Evolutionary conservation across 1,140 invertebrate genomes (phyloP).

Genomic region (Aphaenogaster floridana): DNA sequence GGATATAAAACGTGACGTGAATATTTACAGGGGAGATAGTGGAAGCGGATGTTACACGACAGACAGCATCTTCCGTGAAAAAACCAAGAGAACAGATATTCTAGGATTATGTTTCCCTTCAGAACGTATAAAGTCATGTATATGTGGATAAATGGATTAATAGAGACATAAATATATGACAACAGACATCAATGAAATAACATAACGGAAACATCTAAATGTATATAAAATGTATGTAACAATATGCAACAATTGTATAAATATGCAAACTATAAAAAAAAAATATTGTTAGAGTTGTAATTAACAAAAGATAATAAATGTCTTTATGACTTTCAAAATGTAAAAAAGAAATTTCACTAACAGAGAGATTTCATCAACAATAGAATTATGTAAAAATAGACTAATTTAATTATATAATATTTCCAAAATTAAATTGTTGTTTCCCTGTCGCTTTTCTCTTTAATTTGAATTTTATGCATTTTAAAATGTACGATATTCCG

Average conservation of each 20-base stretch:
- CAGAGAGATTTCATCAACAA: background rate
- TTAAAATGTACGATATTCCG: background rate
- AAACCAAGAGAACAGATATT: constrained; percentile 8
- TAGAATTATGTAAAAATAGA: background rate
- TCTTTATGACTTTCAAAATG: background rate
- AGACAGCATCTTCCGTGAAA: background rate
- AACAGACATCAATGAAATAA: background rate
- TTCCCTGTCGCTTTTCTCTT: background rate
- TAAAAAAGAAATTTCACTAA: background rate
- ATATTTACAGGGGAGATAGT: constrained; percentile 32
- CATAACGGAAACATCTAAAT: background rate
- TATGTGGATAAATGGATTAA: background rate
- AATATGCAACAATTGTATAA: background rate
- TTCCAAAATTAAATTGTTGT: background rate
- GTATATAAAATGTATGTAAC: background rate
- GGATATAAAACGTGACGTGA: constrained; percentile 50
- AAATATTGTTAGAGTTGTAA: background rate
- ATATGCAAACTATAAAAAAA: background rate
- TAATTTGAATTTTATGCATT: background rate
- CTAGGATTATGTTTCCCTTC: background rate
- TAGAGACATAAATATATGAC: background rate
- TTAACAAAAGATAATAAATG: background rate
- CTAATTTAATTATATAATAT: background rate
- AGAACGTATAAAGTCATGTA: background rate
- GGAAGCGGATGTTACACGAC: background rate